These are phyloP conservation scores for Coenobita brevimanus DNA, from an alignment of 1,140 invertebrate genomes.

Conservation along the genomic window DNA sequence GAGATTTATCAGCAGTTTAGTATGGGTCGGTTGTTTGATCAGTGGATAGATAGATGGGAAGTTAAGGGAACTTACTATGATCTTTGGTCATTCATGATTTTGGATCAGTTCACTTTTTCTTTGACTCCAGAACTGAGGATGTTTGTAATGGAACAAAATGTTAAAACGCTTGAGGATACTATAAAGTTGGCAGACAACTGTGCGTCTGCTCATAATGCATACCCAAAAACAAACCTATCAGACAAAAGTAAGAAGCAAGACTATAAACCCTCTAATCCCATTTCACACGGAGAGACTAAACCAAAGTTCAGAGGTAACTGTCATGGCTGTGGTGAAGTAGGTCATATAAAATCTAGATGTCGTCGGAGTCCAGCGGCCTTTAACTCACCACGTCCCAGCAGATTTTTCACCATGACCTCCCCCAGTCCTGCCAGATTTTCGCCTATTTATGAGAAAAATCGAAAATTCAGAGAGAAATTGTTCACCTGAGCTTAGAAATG, in stretches of 20 bases:
- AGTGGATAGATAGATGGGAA: background rate
- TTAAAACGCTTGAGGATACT: background rate
- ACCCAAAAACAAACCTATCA: background rate
- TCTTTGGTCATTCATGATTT: background rate
- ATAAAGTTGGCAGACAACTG: constrained; percentile 5
- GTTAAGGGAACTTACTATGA: background rate
- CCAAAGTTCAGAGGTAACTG: background rate
- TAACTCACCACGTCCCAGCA: background rate
- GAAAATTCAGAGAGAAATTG: too few relatives aligned
- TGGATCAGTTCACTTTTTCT: constrained; percentile 6
- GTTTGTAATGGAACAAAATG: background rate
- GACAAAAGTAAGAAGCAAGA: too few relatives aligned
- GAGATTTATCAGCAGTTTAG: background rate
- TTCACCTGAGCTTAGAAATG: too few relatives aligned
- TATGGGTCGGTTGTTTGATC: constrained; percentile 4
- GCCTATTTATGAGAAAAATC: too few relatives aligned
- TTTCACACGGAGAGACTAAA: too few relatives aligned
- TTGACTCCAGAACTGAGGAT: background rate
- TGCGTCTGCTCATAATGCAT: background rate
- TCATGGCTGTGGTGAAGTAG: background rate
- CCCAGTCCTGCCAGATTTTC: too few relatives aligned
- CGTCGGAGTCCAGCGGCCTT: background rate
- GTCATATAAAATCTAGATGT: background rate
- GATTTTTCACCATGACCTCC: background rate
- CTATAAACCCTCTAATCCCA: too few relatives aligned